Evolutionary conservation across 2,113 vertebrate genomes (phyloP), one percentile per base, ranked within the genome.

Genomic region (Petrocephalus microphthalmus): DNA sequence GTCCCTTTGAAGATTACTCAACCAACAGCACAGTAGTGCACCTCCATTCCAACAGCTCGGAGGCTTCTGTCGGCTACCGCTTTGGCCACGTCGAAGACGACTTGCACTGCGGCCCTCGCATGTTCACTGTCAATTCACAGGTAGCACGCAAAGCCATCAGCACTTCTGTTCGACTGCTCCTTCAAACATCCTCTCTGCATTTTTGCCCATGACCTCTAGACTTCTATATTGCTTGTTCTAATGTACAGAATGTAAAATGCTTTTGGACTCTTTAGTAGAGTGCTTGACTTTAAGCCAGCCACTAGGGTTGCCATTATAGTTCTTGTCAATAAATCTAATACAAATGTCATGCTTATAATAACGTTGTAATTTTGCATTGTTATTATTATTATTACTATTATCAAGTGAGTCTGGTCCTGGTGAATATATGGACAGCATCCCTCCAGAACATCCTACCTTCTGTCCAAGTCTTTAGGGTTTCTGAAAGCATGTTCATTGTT

Each of bases 81-180:
- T 95, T 94, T 0, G 92, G 89, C 1, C 90, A 93, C 56, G 86
- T 88, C 29, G 92, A 93, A 0, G 90, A 95, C 3, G 91, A 95
- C 0, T 51, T 92, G 0, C 89, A 95, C 6, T 99, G 98, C 89
- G 51, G 74, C 33, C 94, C 97, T 0, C 96, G 92, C 67, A 94
- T 98, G 95, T 97, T 99, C 93, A 98, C 95, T 0, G 91, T 99
- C 42, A 99, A 99, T 92, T 97, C 97, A 7, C 98, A 99, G 97
- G 98, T 99, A 92, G 13, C 17, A 10, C 54, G 10, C 51, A 78
- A 7, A 37, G 33, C 29, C 71, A 42, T 74, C 15, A 74, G 67
- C 71, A 29, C 29, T 42, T 29, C 33, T 42, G 15, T 15, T 74
- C 71, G 19, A 37, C 33, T 7, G 15, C 1, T 19, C 15, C 67